These are phyloP conservation scores for Mesorhabditis sp. DNA, from an alignment of 2,888 invertebrate species.

Conservation along the genomic window DNA sequence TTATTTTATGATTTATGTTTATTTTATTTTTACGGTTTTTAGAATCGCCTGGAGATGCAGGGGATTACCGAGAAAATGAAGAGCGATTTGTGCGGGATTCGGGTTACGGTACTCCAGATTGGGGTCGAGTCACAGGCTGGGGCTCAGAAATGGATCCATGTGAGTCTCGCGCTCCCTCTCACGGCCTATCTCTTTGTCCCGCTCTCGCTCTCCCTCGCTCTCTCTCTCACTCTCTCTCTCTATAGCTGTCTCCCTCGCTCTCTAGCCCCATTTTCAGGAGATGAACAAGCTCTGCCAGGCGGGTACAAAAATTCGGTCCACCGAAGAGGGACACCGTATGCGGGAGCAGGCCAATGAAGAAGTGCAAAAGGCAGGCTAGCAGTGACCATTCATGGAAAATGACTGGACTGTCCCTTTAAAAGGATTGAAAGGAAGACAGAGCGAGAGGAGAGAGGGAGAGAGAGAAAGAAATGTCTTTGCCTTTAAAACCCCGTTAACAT, in stretches of 20 bases:
- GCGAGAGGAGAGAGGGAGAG: too few species aligned
- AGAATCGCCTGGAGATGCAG: background rate
- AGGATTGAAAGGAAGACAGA: too few species aligned
- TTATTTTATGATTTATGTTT: too few species aligned
- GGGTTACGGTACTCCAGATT: background rate
- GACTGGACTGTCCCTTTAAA: too few species aligned
- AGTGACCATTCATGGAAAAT: too few species aligned
- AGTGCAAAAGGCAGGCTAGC: background rate
- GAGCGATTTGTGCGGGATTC: background rate
- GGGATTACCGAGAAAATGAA: background rate
- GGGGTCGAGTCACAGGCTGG: background rate
- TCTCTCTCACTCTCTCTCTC: background rate
- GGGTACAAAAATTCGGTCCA: background rate
- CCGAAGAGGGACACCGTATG: background rate
- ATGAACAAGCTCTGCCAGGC: slow-evolving; percentile 4
- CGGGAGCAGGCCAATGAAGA: slow-evolving; percentile 2
- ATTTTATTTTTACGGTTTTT: background rate
- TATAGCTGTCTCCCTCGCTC: slow-evolving; percentile 3
- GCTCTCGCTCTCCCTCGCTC: background rate
- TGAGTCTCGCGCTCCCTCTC: background rate
- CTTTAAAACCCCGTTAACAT: too few species aligned
- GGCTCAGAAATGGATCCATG: slow-evolving; percentile 5
- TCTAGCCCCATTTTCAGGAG: background rate
- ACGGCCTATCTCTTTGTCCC: background rate
- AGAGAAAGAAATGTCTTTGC: too few species aligned